Conservation (phyloP, 2,113 vertebrate genomes). For the Tragelaphus buxtoni region DNA sequence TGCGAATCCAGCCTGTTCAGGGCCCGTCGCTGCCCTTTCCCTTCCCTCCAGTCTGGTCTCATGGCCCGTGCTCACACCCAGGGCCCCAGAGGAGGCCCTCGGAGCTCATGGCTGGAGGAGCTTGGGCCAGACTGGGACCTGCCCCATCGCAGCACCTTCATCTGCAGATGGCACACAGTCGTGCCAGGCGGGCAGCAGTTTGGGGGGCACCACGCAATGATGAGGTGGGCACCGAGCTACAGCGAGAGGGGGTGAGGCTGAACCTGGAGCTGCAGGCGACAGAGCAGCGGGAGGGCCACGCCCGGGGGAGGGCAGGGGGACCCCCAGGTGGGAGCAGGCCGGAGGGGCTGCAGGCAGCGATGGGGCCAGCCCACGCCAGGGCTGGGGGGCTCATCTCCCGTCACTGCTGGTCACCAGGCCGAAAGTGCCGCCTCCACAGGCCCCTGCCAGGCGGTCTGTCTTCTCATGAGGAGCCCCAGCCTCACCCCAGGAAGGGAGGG, state of each 20-base stretch:
- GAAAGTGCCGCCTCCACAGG: neutral
- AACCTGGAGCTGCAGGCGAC: neutral
- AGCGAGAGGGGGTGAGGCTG: neutral
- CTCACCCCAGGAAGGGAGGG: neutral
- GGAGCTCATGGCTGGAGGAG: neutral
- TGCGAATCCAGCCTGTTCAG: neutral
- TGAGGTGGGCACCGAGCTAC: neutral
- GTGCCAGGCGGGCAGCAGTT: neutral
- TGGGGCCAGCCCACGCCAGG: neutral
- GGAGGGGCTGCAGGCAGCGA: neutral
- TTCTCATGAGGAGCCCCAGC: neutral
- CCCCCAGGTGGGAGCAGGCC: neutral
- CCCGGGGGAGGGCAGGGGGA: neutral
- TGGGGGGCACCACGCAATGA: fast-evolving
- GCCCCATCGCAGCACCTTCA: fast-evolving
- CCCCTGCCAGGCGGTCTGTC: neutral
- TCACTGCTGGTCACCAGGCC: neutral
- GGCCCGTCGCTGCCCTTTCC: neutral
- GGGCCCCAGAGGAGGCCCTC: neutral
- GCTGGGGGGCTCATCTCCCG: neutral
- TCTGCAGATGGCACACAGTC: neutral
- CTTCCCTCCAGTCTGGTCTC: no score
- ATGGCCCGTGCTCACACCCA: fast-evolving
- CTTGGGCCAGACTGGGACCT: neutral
- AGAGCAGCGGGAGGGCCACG: fast-evolving